Evolutionary conservation across 1,140 invertebrate genomes (phyloP), one percentile per base, ranked within the genome.

Genomic region (Palaemon carinicauda): DNA sequence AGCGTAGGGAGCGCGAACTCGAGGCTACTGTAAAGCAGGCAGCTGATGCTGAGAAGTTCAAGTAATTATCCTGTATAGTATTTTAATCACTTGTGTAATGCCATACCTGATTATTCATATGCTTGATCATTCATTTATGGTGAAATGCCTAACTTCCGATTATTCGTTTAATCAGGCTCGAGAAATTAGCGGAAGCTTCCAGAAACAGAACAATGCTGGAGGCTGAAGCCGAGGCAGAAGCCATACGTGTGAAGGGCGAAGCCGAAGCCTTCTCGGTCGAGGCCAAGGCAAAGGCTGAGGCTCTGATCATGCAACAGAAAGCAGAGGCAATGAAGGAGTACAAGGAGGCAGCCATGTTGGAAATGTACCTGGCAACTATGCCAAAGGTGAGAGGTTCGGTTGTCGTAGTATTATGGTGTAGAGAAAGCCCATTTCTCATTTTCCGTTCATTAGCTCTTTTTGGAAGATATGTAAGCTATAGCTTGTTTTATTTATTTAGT

Each of bases 321-420:
- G 98, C 98, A 14, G 97, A 98, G 90, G 98, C 98, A 29, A 99
- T 95, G 94, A 97, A 96, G 90, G 97, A 98, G 90, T 99, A 98
- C 91, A 96, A 97, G 89, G 97, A 96, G 88, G 98, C 98, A 73
- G 98, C 98, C 52, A 98, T 99, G 95, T 95, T 98, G 78, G 98
- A 99, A 90, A 99, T 99, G 98, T 95, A 98, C 90, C 93, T 99
- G 27, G 97, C 98, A 80, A 96, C 96, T n/a, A 92, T 99, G 90
- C 98, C 98, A 54, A 98, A 97, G 94, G 97, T 98, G 93, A 50
- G 80, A 29, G 52, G n/a, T 5, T 14, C 1, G 29, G 27, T 80
- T 5, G 12, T 21, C 19, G 54, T 71, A 27, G 19, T n/a, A 0
- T 1, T 15, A n/a, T 50, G 29, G 21, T 10, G 14, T 24, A 75